A percentile compares a stretch with the other conserved stretches of the same genome.
These are phyloP conservation scores for Pasiphila rectangulata DNA, from an alignment of 2,888 invertebrate genomes.

Conservation along the genomic window DNA sequence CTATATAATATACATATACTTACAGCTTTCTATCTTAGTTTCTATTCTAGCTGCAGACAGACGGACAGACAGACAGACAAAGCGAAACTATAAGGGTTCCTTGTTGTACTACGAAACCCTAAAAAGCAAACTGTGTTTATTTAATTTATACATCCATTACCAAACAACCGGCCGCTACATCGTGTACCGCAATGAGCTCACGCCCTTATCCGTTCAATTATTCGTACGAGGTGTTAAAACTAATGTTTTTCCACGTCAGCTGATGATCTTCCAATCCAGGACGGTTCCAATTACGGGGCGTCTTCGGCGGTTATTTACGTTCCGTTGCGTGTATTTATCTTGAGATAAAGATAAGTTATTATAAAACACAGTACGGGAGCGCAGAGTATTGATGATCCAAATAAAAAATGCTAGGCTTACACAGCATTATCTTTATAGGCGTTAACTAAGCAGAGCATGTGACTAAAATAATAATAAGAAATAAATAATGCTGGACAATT, in stretches of 20 bases:
- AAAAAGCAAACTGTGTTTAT: neutral
- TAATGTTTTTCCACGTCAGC: conserved; percentile 40
- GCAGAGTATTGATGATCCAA: neutral
- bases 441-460: no score
- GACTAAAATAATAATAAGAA: no score
- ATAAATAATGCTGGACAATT: no score
- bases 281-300: conserved; percentile 63
- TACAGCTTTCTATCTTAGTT: no score
- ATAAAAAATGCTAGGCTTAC: neutral
- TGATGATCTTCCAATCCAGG: conserved; percentile 45
- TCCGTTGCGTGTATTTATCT: conserved; percentile 59
- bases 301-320: conserved; percentile 67
- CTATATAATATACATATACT: no score
- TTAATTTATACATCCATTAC: neutral
- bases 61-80: no score
- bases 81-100: no score
- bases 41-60: no score
- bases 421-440: no score
- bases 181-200: neutral
- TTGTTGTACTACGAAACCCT: neutral
- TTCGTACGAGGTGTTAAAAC: conserved; percentile 20
- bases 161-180: neutral
- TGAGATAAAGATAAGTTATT: conserved; percentile 42
- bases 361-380: conserved; percentile 34
- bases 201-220: conserved; percentile 14